Conservation (phyloP, 1,140 invertebrate species). For the Heliconius hermathena region DNA sequence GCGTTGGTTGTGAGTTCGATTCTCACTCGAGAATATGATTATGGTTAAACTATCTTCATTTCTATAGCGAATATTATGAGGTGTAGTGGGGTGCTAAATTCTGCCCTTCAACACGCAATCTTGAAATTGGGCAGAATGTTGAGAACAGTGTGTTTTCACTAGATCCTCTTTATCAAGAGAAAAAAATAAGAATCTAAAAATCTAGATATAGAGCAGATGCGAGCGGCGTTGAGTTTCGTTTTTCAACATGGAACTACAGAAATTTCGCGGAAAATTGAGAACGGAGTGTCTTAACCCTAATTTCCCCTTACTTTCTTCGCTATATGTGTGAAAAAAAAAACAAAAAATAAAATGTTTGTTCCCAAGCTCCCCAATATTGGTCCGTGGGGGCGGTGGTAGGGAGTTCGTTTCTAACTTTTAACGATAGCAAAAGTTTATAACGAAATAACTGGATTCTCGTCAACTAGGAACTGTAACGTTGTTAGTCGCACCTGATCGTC, state of each 20-base stretch:
- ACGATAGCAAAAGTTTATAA: conserved; percentile 77
- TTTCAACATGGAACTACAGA: neutral
- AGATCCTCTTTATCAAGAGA: no score
- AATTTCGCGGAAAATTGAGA: neutral
- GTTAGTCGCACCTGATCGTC: conserved; percentile 65
- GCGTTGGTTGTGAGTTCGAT: neutral
- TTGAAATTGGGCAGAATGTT: no score
- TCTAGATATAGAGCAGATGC: no score
- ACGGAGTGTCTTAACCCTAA: neutral
- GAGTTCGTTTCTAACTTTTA: conserved; percentile 65
- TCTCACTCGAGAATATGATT: neutral
- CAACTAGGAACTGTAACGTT: conserved; percentile 57
- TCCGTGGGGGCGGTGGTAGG: conserved; percentile 30
- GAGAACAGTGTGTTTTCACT: no score
- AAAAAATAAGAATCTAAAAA: no score
- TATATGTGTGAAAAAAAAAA: neutral
- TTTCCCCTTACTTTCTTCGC: neutral
- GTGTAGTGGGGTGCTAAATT: no score
- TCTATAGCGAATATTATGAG: no score
- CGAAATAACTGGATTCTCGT: conserved; percentile 72
- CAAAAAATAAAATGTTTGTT: no score
- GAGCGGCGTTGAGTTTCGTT: no score
- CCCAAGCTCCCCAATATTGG: conserved; percentile 1
- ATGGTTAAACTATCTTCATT: neutral
- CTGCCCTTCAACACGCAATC: no score